Evolutionary conservation across 1,140 invertebrate species (phyloP).

Genomic region (Pseudomyrmex flavicornis): DNA sequence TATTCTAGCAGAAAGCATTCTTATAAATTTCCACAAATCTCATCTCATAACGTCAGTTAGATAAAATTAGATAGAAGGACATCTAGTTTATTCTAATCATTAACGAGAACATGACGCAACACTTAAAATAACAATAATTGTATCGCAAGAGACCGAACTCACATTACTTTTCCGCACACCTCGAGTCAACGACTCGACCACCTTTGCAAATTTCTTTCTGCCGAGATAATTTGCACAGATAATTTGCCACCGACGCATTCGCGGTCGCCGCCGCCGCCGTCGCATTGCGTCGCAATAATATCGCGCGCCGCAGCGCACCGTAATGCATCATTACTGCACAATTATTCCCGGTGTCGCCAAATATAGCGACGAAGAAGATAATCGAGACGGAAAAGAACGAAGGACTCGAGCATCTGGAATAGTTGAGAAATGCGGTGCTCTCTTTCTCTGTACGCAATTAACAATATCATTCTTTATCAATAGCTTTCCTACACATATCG

Average conservation of each 20-base stretch:
- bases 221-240: conserved; percentile 34
- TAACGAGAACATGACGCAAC: background rate
- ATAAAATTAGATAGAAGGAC: background rate
- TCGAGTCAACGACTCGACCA: background rate
- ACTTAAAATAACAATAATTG: conserved; percentile 12
- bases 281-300: conserved; percentile 35
- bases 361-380: background rate
- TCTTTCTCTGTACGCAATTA: too few species aligned
- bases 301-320: background rate
- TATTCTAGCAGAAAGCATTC: background rate
- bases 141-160: background rate
- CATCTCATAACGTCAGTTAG: background rate
- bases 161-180: background rate
- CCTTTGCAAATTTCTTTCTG: conserved; percentile 6
- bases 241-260: conserved; percentile 42
- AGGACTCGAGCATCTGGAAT: background rate
- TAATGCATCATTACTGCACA: conserved; percentile 34
- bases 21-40: background rate
- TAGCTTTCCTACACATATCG: too few species aligned
- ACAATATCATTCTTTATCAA: too few species aligned
- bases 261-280: background rate
- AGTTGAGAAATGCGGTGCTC: background rate
- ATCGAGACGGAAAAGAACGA: background rate
- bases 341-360: conserved; percentile 29
- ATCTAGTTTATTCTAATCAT: background rate